Percentiles rank a stretch among this genome's conserved stretches.
Evolutionary conservation across 2,797 vertebrate species (phyloP).

Genomic region (Premnoplex brunnescens): DNA sequence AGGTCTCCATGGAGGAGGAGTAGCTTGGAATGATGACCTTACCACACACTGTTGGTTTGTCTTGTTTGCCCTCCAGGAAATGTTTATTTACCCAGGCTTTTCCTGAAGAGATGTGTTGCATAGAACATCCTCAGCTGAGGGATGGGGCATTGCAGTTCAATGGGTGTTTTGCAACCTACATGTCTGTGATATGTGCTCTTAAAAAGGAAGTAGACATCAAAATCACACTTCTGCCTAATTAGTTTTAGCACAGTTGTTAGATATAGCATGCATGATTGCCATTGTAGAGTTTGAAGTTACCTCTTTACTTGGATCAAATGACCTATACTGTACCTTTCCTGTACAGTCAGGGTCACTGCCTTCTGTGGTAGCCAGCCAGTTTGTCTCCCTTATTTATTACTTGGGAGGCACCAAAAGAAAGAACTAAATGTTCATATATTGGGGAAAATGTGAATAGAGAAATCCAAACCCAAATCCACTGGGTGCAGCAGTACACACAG

Average conservation of each 20-base stretch:
- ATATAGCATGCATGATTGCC: neutral
- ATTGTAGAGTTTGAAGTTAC: neutral
- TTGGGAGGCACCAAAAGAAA: neutral
- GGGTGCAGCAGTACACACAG: neutral
- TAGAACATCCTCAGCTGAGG: neutral
- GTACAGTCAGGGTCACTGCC: neutral
- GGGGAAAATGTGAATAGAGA: neutral
- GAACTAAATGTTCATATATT: neutral
- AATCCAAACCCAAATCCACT: neutral
- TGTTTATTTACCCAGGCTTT: slow-evolving; percentile 44
- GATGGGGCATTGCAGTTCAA: neutral
- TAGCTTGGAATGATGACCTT: neutral
- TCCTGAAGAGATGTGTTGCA: neutral
- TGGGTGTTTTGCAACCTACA: neutral
- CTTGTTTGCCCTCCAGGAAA: slow-evolving; percentile 41
- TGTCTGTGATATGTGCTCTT: neutral
- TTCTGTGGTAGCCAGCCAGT: neutral
- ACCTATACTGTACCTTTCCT: neutral
- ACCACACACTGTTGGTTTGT: neutral
- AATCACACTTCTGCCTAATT: neutral
- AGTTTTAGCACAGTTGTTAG: neutral
- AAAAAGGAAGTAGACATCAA: neutral
- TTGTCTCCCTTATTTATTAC: neutral
- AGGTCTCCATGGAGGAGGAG: neutral
- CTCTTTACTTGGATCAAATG: neutral